A percentile compares a stretch with the other conserved stretches of the same genome.
Conservation (phyloP, 2,113 vertebrate genomes). For the Aramus guarauna region DNA sequence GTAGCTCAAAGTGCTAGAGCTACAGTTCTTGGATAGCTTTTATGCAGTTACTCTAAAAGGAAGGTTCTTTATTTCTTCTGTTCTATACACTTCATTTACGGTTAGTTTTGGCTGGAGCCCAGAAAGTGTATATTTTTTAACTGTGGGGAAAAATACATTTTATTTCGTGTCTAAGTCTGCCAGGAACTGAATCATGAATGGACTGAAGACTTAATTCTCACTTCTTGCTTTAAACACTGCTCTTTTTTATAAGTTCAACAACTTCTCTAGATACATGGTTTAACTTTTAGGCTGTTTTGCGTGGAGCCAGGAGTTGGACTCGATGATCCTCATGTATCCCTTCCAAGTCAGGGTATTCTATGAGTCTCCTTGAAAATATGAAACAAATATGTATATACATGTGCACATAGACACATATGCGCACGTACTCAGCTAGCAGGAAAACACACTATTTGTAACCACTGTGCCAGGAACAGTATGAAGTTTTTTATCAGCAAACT, state of each 20-base stretch:
- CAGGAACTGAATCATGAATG: neutral
- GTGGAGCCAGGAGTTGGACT: neutral
- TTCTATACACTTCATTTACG: neutral
- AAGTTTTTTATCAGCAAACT: neutral
- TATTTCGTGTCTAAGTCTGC: neutral
- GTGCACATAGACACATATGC: too few species aligned
- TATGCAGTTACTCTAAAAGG: neutral
- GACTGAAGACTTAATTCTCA: neutral
- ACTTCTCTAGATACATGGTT: neutral
- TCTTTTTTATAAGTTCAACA: neutral
- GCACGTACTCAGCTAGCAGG: neutral
- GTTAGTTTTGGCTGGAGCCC: neutral
- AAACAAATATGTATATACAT: neutral
- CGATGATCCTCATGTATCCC: accelerated
- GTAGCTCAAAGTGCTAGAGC: neutral
- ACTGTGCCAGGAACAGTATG: neutral
- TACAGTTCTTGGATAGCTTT: neutral
- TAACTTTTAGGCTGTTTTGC: neutral
- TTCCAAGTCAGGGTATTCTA: neutral
- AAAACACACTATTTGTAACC: neutral
- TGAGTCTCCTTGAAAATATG: neutral
- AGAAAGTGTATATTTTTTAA: neutral
- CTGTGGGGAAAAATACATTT: neutral
- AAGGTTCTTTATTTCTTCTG: neutral
- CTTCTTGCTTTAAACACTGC: neutral